Evolutionary conservation across 2,797 vertebrate species (phyloP).

Genomic region (Malurus leucopterus): DNA sequence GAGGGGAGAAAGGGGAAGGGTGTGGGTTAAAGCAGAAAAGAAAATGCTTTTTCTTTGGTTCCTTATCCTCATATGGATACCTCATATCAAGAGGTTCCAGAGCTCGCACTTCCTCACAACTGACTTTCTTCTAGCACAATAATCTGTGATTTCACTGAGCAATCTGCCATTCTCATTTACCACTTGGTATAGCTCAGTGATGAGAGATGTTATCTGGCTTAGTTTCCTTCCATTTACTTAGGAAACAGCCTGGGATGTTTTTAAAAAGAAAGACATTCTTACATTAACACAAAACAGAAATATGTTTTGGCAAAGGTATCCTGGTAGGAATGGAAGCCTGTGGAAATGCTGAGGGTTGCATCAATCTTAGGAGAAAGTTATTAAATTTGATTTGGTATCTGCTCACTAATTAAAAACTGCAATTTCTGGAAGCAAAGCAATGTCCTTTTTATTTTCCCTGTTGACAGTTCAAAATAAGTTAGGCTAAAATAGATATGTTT

Average conservation of each 20-base stretch:
- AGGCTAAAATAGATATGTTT: not conserved
- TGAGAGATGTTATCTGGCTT: not conserved
- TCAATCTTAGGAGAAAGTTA: not conserved
- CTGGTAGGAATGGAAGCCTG: not conserved
- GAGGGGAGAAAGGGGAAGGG: not conserved
- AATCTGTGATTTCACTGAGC: not conserved
- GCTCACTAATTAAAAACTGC: not conserved
- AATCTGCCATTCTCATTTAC: not conserved
- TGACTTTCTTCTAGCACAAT: not conserved
- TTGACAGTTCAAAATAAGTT: not conserved
- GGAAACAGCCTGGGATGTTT: not conserved
- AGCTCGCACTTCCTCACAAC: not conserved
- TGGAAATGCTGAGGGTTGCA: not conserved
- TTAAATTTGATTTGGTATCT: not conserved
- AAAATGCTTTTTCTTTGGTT: not conserved
- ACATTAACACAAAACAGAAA: not conserved
- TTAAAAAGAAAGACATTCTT: not conserved
- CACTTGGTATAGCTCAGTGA: not conserved
- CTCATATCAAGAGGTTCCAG: rapidly evolving
- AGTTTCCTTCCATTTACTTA: not conserved
- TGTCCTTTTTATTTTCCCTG: not conserved
- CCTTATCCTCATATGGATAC: not conserved
- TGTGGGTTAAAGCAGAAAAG: not conserved
- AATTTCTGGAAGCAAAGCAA: not conserved
- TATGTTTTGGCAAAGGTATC: not conserved